Base-by-base conservation (phyloP, 2,113 vertebrate species). In the Pseudorhombus dupliciocellatus region DNA sequence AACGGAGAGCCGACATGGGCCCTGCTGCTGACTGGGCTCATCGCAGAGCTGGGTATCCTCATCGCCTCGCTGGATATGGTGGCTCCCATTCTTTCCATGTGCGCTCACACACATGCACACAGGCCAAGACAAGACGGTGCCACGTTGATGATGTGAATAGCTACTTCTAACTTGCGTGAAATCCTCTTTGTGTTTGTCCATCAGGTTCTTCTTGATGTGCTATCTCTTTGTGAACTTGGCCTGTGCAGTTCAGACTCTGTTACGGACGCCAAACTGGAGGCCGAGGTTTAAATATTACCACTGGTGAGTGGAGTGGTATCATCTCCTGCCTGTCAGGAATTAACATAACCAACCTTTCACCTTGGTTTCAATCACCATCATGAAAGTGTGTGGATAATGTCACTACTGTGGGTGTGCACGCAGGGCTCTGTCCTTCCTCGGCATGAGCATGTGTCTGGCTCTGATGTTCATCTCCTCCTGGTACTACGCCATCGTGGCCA, bases 41-140 rank as follows among this genome's bases (percentile, higher is more conserved):
- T 99, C 20, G 97, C 98, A 0, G 97, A 99, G 78, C 90, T 99
- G 7, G 98, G 98, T 60, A 99, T 99, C 81, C 95, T 99, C 25
- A 99, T 99, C n/a, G 98, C 98, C 58, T 99, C 98, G 0, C 92
- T 99, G 11, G 98, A 99, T 79, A 97, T 99, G 98, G 98, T 99
- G 79, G 98, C 98, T 52, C 98, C 98, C 4, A 99, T 99, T 62
- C 95, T 99, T n/a, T 99, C 98, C 22, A 99, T 99, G 98, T 98
- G 91, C 96, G 95, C 12, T 61, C 28, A 64, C 31, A 57, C 15
- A 37, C 12, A 52, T 14, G 10, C 9, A 37, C 21, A 68, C 26
- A 70, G 34, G 16, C 1, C 15, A 46, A 61, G 50, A 26, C n/a
- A 24, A 44, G 42, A 16, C 5, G 10, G 42, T n/a, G 46, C 8